Conservation (phyloP, 2,888 invertebrate species). For the Hypsopygia costalis region DNA sequence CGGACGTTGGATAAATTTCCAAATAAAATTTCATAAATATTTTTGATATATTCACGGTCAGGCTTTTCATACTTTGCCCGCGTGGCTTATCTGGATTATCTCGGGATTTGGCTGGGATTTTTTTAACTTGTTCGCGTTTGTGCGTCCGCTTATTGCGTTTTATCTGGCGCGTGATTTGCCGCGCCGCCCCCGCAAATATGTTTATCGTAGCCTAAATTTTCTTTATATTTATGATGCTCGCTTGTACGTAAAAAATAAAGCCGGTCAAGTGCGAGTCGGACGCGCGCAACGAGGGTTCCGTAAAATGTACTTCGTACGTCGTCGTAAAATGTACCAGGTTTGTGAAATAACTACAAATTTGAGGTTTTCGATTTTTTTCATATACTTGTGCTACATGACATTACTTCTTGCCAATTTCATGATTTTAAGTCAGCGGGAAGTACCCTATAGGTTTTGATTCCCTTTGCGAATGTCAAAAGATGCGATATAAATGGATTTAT, state of each 20-base stretch:
- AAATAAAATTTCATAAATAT: conserved; percentile 70
- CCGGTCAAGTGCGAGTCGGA: too few relatives aligned
- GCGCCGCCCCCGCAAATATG: conserved; percentile 49
- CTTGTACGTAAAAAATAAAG: conserved; percentile 45
- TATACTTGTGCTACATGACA: too few relatives aligned
- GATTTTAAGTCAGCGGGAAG: too few relatives aligned
- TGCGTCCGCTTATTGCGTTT: conserved; percentile 64
- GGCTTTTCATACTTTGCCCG: conserved; percentile 67
- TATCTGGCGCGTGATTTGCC: conserved; percentile 54
- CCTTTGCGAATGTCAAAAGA: too few relatives aligned
- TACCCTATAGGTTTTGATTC: too few relatives aligned
- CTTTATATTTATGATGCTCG: conserved; percentile 48
- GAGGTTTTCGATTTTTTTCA: too few relatives aligned
- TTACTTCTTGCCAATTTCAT: too few relatives aligned
- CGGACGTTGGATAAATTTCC: conserved; percentile 49
- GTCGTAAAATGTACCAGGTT: too few relatives aligned
- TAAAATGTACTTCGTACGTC: too few relatives aligned
- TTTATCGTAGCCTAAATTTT: conserved; percentile 56
- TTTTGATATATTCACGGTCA: conserved; percentile 77
- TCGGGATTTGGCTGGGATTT: conserved; percentile 57
- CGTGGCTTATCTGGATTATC: conserved; percentile 78
- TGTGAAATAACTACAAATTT: too few relatives aligned
- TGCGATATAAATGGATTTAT: too few relatives aligned
- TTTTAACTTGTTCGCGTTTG: conserved; percentile 67
- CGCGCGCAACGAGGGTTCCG: conserved; percentile 30